phyloP scores from a whole-genome alignment of 2,797 vertebrate genomes.

The Silurus aristotelis region DNA sequence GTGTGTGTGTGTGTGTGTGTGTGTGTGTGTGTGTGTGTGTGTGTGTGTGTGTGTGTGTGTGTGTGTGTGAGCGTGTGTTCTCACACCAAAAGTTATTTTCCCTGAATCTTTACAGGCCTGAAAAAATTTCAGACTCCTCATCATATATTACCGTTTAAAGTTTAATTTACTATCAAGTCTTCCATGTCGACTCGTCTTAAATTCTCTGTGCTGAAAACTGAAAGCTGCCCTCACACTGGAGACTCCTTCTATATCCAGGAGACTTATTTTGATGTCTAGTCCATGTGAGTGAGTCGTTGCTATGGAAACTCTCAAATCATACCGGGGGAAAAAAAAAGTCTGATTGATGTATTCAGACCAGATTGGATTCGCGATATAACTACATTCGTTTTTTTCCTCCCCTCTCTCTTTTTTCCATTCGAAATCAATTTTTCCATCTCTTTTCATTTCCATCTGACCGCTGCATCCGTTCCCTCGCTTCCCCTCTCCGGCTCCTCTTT shows the following conservation, averaged over 20 bases:
- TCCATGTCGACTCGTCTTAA: neutral
- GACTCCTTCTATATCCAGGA: neutral
- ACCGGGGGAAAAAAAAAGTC: neutral
- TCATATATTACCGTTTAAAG: neutral
- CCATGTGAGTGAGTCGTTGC: neutral
- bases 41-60: no score
- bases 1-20: no score
- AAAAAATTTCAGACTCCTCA: no score
- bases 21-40: no score
- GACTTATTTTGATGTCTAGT: no score
- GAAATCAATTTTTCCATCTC: neutral
- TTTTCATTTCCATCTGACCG: neutral
- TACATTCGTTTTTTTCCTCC: neutral
- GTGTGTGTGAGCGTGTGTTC: no score
- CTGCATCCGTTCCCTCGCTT: conserved; percentile 11
- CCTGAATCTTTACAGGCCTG: no score
- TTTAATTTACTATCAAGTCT: neutral
- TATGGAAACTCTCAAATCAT: neutral
- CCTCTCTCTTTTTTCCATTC: neutral
- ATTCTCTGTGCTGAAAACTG: neutral
- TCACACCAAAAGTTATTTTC: no score
- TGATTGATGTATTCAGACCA: neutral
- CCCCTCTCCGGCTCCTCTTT: conserved; percentile 54
- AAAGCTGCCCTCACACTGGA: neutral
- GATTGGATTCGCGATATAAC: neutral